These are phyloP conservation scores for Phalacrocorax aristotelis DNA, from an alignment of 2,113 vertebrate species.

Conservation along the genomic window DNA sequence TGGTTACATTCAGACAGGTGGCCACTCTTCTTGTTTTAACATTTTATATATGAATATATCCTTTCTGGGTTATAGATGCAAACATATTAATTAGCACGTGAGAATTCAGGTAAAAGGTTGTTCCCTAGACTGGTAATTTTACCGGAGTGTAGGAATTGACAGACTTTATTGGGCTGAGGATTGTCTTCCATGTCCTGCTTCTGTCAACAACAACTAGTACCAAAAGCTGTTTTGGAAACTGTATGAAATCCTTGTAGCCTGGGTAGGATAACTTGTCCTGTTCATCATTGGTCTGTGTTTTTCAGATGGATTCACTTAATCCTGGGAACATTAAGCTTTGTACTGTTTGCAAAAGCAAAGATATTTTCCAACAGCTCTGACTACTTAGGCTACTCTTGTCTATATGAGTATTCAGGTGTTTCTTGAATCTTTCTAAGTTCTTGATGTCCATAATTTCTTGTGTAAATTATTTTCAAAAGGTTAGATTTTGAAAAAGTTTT, in stretches of 20 bases:
- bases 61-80: not conserved
- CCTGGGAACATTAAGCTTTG: not conserved
- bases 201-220: not conserved
- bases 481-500: not conserved
- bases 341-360: not conserved
- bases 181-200: not conserved
- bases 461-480: not conserved
- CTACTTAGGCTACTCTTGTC: not conserved
- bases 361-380: not conserved
- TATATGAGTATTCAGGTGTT: not conserved
- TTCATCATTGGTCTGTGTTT: not conserved
- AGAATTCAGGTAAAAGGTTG: not conserved
- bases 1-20: not conserved
- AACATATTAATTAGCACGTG: not conserved
- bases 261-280: not conserved
- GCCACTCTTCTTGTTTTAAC: not conserved
- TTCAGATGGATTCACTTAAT: not conserved
- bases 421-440: not conserved
- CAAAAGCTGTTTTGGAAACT: not conserved
- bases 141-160: not conserved
- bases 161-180: not conserved
- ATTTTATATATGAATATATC: not conserved
- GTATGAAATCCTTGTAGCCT: not conserved
- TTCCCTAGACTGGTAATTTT: not conserved
- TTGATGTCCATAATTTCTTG: not conserved